Conservation (phyloP, 2,797 vertebrate genomes). For the Phylloscopus collybita region DNA sequence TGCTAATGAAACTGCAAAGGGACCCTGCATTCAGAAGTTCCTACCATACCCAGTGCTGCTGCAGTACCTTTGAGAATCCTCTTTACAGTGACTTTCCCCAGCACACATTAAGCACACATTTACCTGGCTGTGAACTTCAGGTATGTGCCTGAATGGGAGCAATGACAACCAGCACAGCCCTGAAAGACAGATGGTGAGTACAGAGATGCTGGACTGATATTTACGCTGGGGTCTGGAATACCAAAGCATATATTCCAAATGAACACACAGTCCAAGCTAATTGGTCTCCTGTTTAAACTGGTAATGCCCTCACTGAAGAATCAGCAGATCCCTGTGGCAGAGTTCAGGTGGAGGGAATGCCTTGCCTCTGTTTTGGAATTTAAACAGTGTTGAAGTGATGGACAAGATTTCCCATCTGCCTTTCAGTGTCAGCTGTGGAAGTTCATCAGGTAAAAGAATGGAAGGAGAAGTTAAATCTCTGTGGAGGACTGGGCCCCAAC, state of each 20-base stretch:
- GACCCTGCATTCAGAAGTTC: not conserved
- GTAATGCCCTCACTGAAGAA: not conserved
- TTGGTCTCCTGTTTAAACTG: not conserved
- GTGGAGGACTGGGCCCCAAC: not conserved
- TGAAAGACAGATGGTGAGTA: not conserved
- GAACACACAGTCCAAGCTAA: not conserved
- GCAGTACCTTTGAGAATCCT: not conserved
- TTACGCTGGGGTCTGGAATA: rapidly evolving
- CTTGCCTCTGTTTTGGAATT: not conserved
- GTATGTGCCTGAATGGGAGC: not conserved
- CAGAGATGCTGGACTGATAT: not conserved
- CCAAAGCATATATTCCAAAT: not conserved
- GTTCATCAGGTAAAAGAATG: not conserved
- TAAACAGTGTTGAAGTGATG: not conserved
- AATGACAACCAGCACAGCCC: not conserved
- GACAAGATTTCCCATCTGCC: not conserved
- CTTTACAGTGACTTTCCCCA: not conserved
- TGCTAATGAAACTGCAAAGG: constrained; percentile 15
- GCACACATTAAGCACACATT: not conserved
- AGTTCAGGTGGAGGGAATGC: not conserved
- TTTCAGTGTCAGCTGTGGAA: not conserved
- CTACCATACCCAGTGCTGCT: not conserved
- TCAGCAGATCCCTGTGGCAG: not conserved
- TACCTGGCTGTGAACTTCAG: not conserved
- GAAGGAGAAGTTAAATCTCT: not conserved